phyloP scores from a whole-genome alignment of 1,140 invertebrate genomes.

The Sminthurides bifidus region DNA sequence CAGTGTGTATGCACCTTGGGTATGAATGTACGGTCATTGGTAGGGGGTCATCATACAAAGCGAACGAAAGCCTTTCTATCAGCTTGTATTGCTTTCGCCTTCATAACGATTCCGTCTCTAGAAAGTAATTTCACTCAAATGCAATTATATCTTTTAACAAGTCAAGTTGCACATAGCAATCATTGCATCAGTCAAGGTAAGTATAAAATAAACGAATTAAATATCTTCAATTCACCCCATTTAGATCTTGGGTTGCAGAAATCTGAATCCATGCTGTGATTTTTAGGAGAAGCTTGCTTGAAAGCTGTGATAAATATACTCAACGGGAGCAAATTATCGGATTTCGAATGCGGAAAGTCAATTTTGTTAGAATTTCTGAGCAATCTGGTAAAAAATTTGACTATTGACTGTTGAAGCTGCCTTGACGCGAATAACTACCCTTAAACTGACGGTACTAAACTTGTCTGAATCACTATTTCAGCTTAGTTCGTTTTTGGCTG shows the following conservation, averaged over 20 bases:
- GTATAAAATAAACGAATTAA: slow-evolving; percentile 10
- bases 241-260: slow-evolving; percentile 14
- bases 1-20: slow-evolving; percentile 68
- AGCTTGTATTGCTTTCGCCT: slow-evolving; percentile 90
- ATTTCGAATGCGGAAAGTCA: slow-evolving; percentile 42
- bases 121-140: slow-evolving; percentile 58
- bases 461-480: slow-evolving; percentile 14
- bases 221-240: not conserved
- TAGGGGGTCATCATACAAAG: slow-evolving; percentile 62
- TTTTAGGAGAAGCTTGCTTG: slow-evolving; percentile 79
- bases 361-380: slow-evolving; percentile 61
- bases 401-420: not conserved
- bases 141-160: slow-evolving; percentile 72
- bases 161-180: slow-evolving; percentile 78
- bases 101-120: slow-evolving; percentile 89
- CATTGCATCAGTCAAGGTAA: slow-evolving; percentile 82
- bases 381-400: slow-evolving; percentile 48
- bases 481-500: slow-evolving; percentile 31
- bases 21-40: slow-evolving; percentile 56
- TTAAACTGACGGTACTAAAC: not conserved
- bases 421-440: not conserved
- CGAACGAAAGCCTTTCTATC: slow-evolving; percentile 73
- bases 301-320: slow-evolving; percentile 72
- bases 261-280: slow-evolving; percentile 20
- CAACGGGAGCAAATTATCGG: slow-evolving; percentile 42